Base-by-base conservation (phyloP, 2,113 vertebrate species). In the Sorex fumeus region DNA sequence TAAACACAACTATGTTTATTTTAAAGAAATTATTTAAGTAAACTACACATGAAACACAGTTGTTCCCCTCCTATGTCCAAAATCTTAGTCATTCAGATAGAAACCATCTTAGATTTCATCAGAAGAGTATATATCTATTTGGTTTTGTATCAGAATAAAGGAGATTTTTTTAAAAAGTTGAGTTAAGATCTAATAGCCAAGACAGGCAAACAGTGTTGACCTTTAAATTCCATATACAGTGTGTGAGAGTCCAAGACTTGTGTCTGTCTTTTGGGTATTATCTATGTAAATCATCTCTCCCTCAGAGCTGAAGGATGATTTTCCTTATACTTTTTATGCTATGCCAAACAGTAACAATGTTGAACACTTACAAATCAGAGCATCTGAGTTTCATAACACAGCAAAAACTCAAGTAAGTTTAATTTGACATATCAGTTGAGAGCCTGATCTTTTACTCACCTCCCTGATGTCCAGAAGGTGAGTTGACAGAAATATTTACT, bases 381-480 rank as follows among this genome's bases (percentile, higher is more conserved):
- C 47, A 47, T 53, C 45, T 88, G 60, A 94, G 91, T 90, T 96
- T 11, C 75, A 72, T 86, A 80, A 83, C 67, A 62, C 78, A 85
- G 45, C 28, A 86, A 93, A 91, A 80, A 66, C 15, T 43, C 36
- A 92, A 84, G 90, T 16, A 81, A 82, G 23, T 94, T 95, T 81
- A 84, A 90, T 81, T 93, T 27, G 15, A 57, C 18, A 21, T 19
- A 21, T 21, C 18, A 60, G n/a, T 85, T 10, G 82, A 89, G 34
- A 91, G 72, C 60, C 23, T 85, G 71, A 53, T 6, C 34, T 57
- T 60, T 60, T 60, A 19, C 76, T 81, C 1, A 1, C 45, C 7
- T 77, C 23, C 21, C 8, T 21, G 40, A 76, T 88, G 34, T 32
- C 60, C 15, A 93, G 40, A 13, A 91, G 47, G 40, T 69, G 11